A percentile compares a stretch with the other conserved stretches of the same genome.
phyloP scores from a whole-genome alignment of 1,140 invertebrate genomes.

The Anastrepha obliqua region DNA sequence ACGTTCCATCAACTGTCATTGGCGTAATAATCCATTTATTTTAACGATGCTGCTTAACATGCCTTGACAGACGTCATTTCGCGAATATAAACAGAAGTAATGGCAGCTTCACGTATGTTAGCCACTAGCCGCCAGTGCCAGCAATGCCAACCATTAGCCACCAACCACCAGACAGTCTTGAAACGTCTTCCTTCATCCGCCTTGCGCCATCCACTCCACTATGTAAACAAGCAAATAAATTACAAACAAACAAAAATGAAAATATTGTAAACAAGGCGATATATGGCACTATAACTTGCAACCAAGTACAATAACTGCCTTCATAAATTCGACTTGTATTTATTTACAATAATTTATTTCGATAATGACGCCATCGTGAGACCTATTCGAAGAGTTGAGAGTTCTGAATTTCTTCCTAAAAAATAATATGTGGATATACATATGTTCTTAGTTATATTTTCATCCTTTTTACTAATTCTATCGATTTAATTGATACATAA shows the following conservation, averaged over 20 bases:
- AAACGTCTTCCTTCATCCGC: background rate
- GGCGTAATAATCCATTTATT: conserved; percentile 72
- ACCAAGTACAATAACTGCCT: conserved; percentile 58
- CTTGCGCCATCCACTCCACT: background rate
- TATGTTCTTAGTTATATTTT: too few relatives aligned
- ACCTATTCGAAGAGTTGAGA: too few relatives aligned
- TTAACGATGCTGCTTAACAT: conserved; percentile 65
- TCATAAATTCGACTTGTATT: conserved; percentile 72
- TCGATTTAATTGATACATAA: too few relatives aligned
- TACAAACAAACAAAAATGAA: conserved; percentile 46
- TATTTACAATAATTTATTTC: conserved; percentile 74
- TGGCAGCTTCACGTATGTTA: conserved; percentile 58
- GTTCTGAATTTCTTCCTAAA: too few relatives aligned
- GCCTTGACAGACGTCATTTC: conserved; percentile 53
- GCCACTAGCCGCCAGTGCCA: background rate
- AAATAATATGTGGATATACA: too few relatives aligned
- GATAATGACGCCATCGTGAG: conserved; percentile 65
- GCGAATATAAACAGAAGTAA: conserved; percentile 69
- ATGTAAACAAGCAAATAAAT: conserved; percentile 55
- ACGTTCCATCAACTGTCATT: conserved; percentile 64
- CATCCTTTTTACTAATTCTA: too few relatives aligned
- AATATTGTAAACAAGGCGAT: conserved; percentile 8
- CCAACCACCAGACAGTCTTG: background rate
- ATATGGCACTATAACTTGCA: background rate
- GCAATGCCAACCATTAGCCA: conserved; percentile 18